Evolutionary conservation across 2,797 vertebrate genomes (phyloP).

Genomic region (Betta splendens): DNA sequence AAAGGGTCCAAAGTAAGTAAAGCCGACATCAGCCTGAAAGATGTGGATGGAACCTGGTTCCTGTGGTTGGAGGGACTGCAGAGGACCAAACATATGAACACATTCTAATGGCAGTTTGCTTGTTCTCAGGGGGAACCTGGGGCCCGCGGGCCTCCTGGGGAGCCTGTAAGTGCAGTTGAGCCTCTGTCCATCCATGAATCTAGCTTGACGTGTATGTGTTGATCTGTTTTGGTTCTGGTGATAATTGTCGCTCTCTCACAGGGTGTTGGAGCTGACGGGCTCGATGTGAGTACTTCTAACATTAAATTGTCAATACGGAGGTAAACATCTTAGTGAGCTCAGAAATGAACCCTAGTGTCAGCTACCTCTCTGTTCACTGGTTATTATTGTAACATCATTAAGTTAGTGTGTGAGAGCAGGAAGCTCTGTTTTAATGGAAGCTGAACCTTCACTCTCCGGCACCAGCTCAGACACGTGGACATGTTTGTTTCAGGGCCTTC

Average conservation of each 20-base stretch:
- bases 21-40: background rate
- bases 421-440: too few species aligned
- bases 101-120: background rate
- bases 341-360: too few species aligned
- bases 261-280: slow-evolving; percentile 66
- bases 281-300: slow-evolving; percentile 69
- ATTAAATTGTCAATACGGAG: too few species aligned
- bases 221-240: background rate
- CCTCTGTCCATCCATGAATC: too few species aligned
- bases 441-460: too few species aligned
- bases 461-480: background rate
- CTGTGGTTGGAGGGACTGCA: background rate
- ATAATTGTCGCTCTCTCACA: slow-evolving; percentile 33
- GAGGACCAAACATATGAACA: too few species aligned
- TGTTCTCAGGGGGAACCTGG: slow-evolving; percentile 82
- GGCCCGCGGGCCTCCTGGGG: slow-evolving; percentile 82
- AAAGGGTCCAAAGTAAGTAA: slow-evolving; percentile 87
- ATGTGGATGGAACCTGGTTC: background rate
- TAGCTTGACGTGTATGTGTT: too few species aligned
- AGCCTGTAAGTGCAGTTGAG: slow-evolving; percentile 87
- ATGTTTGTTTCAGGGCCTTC: slow-evolving; percentile 83
- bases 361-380: too few species aligned
- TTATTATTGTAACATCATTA: too few species aligned
- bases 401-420: too few species aligned
- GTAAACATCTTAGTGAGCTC: too few species aligned